Evolutionary conservation across 1,140 invertebrate genomes (phyloP).

Genomic region (Glossosoma conforme): DNA sequence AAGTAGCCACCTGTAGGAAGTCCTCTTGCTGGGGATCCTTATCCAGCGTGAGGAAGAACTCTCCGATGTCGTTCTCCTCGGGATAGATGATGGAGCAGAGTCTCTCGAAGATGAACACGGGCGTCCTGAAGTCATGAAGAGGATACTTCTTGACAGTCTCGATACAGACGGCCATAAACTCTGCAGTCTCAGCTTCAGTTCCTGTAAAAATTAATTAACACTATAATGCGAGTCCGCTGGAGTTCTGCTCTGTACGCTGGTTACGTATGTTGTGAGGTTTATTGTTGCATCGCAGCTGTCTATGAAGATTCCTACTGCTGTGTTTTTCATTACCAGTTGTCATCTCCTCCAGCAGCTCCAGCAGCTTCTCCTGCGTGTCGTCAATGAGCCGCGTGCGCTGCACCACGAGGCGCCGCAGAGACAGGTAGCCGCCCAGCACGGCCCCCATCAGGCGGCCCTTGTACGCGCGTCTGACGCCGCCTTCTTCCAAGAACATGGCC

Average conservation of each 20-base stretch:
- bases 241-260: too few species aligned
- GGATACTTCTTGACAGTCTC: constrained; percentile 93
- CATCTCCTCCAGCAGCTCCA: constrained; percentile 94
- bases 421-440: constrained; percentile 90
- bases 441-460: constrained; percentile 85
- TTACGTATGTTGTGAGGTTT: too few species aligned
- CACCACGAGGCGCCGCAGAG: constrained; percentile 83
- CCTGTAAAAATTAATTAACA: constrained; percentile 50
- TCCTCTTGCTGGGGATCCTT: constrained; percentile 99
- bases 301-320: too few species aligned
- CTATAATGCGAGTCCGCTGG: background rate
- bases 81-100: constrained; percentile 97
- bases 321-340: constrained; percentile 84
- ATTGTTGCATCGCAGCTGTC: too few species aligned
- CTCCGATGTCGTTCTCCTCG: constrained; percentile 93
- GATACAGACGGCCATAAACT: constrained; percentile 96
- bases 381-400: constrained; percentile 93
- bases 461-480: constrained; percentile 79
- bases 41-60: constrained; percentile 94
- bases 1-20: constrained; percentile 69
- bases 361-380: constrained; percentile 92
- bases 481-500: constrained; percentile 77
- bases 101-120: constrained; percentile 96
- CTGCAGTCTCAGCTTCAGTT: constrained; percentile 92
- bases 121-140: constrained; percentile 87